Conservation (phyloP, 2,113 vertebrate genomes). For the Sorex araneus region DNA sequence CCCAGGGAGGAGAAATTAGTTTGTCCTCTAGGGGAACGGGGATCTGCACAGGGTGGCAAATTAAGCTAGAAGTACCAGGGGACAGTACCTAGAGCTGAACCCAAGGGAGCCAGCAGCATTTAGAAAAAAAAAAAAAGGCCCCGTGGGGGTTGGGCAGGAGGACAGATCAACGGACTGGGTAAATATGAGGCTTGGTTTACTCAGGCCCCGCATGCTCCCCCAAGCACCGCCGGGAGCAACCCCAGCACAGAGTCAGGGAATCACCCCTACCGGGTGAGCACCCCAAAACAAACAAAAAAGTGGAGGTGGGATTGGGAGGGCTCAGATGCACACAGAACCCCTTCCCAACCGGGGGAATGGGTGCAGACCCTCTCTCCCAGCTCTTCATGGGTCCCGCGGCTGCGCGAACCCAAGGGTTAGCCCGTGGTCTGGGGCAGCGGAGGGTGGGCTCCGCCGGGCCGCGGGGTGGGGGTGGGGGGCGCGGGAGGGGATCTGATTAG, state of each 20-base stretch:
- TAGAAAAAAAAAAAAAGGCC: too few relatives aligned
- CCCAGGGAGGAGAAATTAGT: background rate
- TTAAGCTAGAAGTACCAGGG: too few relatives aligned
- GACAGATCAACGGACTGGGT: too few relatives aligned
- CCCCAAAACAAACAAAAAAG: background rate
- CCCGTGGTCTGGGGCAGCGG: slow-evolving; percentile 40
- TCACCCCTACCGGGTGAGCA: too few relatives aligned
- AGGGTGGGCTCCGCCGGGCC: slow-evolving; percentile 38
- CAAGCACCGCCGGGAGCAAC: too few relatives aligned
- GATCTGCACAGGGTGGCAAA: background rate
- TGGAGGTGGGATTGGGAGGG: background rate
- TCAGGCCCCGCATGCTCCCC: too few relatives aligned
- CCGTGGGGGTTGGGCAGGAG: too few relatives aligned
- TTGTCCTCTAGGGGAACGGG: background rate
- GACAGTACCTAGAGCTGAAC: too few relatives aligned
- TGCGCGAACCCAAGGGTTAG: slow-evolving; percentile 9
- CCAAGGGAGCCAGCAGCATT: too few relatives aligned
- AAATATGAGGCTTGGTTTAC: too few relatives aligned
- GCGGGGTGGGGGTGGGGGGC: background rate
- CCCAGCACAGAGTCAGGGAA: too few relatives aligned
- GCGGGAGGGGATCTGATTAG: slow-evolving; percentile 84
- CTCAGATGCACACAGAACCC: background rate
- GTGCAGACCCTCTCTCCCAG: background rate
- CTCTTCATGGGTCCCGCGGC: slow-evolving; percentile 46
- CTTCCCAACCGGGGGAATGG: background rate